These are phyloP conservation scores for Drosophila funebris DNA, from an alignment of 1,140 invertebrate species.

Conservation along the genomic window DNA sequence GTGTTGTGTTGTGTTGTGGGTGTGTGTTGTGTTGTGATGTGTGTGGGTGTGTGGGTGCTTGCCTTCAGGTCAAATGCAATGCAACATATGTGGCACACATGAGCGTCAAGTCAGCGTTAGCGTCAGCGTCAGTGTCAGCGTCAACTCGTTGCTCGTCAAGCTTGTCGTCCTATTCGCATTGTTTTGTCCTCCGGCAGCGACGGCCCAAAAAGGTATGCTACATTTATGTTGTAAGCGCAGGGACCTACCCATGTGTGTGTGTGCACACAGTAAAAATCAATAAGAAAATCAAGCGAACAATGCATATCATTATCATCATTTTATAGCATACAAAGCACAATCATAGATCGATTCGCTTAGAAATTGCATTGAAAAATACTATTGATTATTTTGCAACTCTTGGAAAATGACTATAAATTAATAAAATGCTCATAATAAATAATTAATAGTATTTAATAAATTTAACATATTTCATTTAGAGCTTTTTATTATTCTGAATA, in stretches of 20 bases:
- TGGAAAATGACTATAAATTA: too few species aligned
- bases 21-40: too few species aligned
- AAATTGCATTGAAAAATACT: constrained; percentile 3
- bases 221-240: constrained; percentile 42
- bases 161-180: constrained; percentile 13
- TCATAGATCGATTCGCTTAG: constrained; percentile 14
- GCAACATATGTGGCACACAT: constrained; percentile 21
- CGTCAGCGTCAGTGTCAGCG: not conserved
- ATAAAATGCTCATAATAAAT: too few species aligned
- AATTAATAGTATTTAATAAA: too few species aligned
- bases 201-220: constrained; percentile 67
- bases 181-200: constrained; percentile 45
- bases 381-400: not conserved
- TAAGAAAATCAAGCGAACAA: constrained; percentile 68
- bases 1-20: constrained; percentile 14
- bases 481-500: too few species aligned
- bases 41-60: constrained; percentile 9
- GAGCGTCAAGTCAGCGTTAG: not conserved
- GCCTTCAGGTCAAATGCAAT: constrained; percentile 35
- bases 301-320: constrained; percentile 49
- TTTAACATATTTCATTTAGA: too few species aligned
- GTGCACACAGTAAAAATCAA: constrained; percentile 32
- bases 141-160: not conserved
- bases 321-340: constrained; percentile 7
- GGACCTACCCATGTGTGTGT: not conserved